Conservation (phyloP, 2,797 vertebrate genomes). For the Knipowitschia caucasica region DNA sequence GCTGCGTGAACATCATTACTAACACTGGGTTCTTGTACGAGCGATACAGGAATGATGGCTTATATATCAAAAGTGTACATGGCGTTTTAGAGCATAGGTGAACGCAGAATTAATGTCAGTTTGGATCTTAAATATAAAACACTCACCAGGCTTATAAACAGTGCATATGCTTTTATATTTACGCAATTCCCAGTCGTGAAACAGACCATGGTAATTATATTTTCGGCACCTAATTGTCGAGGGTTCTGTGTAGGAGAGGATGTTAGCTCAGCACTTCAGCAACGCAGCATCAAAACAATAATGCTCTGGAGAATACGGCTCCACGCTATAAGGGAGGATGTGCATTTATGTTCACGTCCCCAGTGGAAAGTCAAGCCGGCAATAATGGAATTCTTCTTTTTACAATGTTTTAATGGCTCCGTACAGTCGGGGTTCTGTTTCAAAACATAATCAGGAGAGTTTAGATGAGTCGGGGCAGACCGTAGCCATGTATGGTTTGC, state of each 20-base stretch:
- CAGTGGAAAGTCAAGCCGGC: constrained; percentile 15
- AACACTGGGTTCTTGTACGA: constrained; percentile 33
- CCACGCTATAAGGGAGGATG: constrained; percentile 3
- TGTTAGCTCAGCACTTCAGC: constrained; percentile 21
- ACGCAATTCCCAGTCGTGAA: background rate
- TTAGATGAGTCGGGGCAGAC: constrained; percentile 16
- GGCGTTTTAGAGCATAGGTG: constrained; percentile 13
- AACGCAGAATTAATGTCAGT: constrained; percentile 11
- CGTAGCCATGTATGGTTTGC: background rate
- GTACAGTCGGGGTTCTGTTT: constrained; percentile 12
- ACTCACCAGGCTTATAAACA: background rate
- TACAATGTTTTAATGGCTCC: constrained; percentile 15
- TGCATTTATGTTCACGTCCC: constrained; percentile 19
- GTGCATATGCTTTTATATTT: background rate
- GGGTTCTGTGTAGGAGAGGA: constrained; percentile 5
- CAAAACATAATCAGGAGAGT: constrained; percentile 8
- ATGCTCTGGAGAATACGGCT: constrained; percentile 20
- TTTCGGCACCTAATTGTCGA: constrained; percentile 6
- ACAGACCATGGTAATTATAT: background rate
- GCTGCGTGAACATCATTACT: constrained; percentile 53
- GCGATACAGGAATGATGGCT: constrained; percentile 36
- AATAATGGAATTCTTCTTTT: constrained; percentile 25
- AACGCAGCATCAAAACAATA: constrained; percentile 25
- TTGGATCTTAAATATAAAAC: constrained; percentile 8
- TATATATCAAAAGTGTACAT: constrained; percentile 5